A percentile compares a stretch with the other conserved stretches of the same genome.
Conservation (phyloP, 37 sponge, comb jelly and placozoan species). For the Mnemiopsis leidyi region DNA sequence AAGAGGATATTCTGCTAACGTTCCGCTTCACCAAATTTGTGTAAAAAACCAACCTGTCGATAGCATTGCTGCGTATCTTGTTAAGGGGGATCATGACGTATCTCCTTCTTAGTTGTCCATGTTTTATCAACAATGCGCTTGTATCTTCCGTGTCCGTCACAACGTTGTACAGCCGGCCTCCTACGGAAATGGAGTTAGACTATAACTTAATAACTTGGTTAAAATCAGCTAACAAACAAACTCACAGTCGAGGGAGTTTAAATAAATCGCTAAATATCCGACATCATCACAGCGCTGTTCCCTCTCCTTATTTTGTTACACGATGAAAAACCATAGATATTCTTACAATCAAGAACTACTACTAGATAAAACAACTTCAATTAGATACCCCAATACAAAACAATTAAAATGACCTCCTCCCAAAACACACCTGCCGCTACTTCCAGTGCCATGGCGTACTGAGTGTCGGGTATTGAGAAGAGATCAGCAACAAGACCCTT, state of each 20-base stretch:
- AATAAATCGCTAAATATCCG: too few species aligned
- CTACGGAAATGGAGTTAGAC: too few species aligned
- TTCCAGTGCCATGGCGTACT: conserved; percentile 88
- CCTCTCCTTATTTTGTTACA: too few species aligned
- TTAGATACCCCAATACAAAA: too few species aligned
- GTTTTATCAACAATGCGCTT: conserved; percentile 83
- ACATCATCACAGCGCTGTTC: too few species aligned
- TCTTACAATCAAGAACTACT: too few species aligned
- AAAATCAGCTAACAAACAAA: too few species aligned
- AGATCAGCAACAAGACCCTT: conserved; percentile 88
- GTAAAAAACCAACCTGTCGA: too few species aligned
- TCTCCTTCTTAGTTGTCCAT: conserved; percentile 79
- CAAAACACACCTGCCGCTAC: conserved; percentile 88
- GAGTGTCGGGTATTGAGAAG: conserved; percentile 71
- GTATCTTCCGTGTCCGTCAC: conserved; percentile 93
- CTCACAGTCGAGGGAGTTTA: too few species aligned
- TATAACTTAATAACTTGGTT: conserved; percentile 51
- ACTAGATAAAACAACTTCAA: too few species aligned
- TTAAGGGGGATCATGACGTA: conserved; percentile 95
- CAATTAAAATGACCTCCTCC: too few species aligned
- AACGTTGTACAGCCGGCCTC: conserved; percentile 83
- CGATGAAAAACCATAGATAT: too few species aligned
- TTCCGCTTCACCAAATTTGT: conserved; percentile 71
- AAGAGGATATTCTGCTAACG: conserved; percentile 78
- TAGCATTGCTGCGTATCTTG: conserved; percentile 76